Evolutionary conservation across 2,888 invertebrate genomes (phyloP), one percentile per base, ranked within the genome.

Genomic region (Cheilosia impressa): DNA sequence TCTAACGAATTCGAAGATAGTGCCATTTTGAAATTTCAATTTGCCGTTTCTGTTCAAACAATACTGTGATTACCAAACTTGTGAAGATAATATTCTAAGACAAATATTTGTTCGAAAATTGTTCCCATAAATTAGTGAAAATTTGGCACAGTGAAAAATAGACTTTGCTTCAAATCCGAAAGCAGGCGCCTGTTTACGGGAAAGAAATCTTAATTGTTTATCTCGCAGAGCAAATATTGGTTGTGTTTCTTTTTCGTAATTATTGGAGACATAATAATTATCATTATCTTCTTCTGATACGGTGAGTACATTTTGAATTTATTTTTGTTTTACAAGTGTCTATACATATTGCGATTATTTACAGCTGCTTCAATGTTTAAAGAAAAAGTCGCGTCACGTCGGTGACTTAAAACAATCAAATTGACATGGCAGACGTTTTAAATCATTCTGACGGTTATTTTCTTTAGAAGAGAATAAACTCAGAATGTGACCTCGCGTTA

Each of bases 101-200:
- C 19, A 38, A 38, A 57, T 34, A 55, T 34, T 57, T 57, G 34
- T 38, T 57, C 10, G 9, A 47, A 19, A 38, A 13, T 41, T 58
- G n/a, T 17, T 19, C 9, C 6, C 2, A 17, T 45, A 45, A 17
- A 45, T n/a, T 45, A 17, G 45, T 45, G 45, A 45, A 45, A 10
- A 47, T 7, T 47, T 17, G 47, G 9, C 47, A 47, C 9, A 47
- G 47, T 47, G 47, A 6, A 47, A 5, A 45, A 3, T 7, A 7
- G 9, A 10, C 34, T 10, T 10, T 19, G 17, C 17, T 19, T 45
- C 5, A 45, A 19, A 45, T 34, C 10, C 10, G 34, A 34, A 34
- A 34, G 34, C 10, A 10, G 34, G 34, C 34, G 34, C 34, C 1
- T 13, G 3, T 13, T 38, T 38, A 13, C 13, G 38, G 13, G 38